These are phyloP conservation scores for Dryomyza anilis DNA, from an alignment of 2,888 invertebrate species.

Conservation along the genomic window DNA sequence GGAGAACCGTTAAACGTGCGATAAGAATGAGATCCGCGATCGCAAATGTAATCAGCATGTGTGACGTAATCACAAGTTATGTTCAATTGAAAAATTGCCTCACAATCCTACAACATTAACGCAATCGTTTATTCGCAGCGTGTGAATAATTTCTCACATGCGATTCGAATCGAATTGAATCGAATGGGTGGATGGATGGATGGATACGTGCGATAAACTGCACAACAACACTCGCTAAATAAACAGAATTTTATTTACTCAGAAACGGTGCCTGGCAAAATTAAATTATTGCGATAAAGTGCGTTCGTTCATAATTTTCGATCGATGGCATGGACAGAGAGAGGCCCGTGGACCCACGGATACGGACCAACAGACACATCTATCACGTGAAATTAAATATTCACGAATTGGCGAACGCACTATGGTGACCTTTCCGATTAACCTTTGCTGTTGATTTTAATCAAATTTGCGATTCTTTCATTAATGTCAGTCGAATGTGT, in stretches of 20 bases:
- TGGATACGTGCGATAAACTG: neutral
- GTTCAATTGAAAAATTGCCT: slow-evolving; percentile 21
- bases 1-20: slow-evolving; percentile 21
- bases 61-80: slow-evolving; percentile 29
- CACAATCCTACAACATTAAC: slow-evolving; percentile 6
- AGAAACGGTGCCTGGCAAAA: neutral
- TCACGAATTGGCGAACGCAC: neutral
- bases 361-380: slow-evolving; percentile 6
- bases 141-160: slow-evolving; percentile 30
- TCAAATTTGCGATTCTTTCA: slow-evolving; percentile 34
- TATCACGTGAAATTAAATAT: neutral
- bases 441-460: slow-evolving; percentile 36
- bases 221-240: slow-evolving; percentile 11
- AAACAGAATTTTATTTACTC: slow-evolving; percentile 17
- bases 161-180: slow-evolving; percentile 9
- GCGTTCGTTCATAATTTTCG: slow-evolving; percentile 3
- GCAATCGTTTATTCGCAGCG: slow-evolving; percentile 21
- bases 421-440: slow-evolving; percentile 36
- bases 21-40: slow-evolving; percentile 15
- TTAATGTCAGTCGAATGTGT: slow-evolving; percentile 34
- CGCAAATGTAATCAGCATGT: slow-evolving; percentile 18
- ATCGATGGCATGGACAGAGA: no score
- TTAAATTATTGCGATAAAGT: slow-evolving; percentile 12
- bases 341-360: neutral
- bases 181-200: neutral